phyloP scores from a whole-genome alignment of 2,797 vertebrate genomes.

The Chelon auratus region DNA sequence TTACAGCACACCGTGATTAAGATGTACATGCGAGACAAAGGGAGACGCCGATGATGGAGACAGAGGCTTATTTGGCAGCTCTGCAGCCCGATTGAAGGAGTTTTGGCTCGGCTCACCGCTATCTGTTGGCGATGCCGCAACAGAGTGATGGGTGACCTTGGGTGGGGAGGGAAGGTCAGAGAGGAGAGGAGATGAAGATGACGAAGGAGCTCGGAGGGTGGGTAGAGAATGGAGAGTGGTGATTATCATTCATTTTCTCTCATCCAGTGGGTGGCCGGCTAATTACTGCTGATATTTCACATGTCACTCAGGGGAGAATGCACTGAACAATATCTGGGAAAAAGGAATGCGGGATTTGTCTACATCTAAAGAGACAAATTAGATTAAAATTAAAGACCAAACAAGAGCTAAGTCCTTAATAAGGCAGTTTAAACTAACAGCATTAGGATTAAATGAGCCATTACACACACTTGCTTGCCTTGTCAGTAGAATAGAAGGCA shows the following conservation, averaged over 20 bases:
- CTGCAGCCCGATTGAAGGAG: conserved; percentile 44
- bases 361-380: conserved; percentile 51
- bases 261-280: conserved; percentile 31
- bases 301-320: conserved; percentile 32
- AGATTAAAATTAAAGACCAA: conserved; percentile 71
- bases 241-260: conserved; percentile 53
- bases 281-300: conserved; percentile 43
- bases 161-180: conserved; percentile 57
- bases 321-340: conserved; percentile 26
- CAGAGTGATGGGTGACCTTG: conserved; percentile 79
- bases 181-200: conserved; percentile 50
- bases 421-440: conserved; percentile 71
- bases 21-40: conserved; percentile 66
- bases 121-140: conserved; percentile 69
- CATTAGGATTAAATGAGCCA: conserved; percentile 78
- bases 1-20: conserved; percentile 62
- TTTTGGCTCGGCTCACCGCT: conserved; percentile 53
- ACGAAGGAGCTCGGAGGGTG: conserved; percentile 27
- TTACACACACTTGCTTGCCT: conserved; percentile 55
- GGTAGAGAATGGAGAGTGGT: conserved; percentile 42
- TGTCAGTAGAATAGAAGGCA: conserved; percentile 43
- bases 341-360: conserved; percentile 35
- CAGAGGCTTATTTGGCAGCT: conserved; percentile 50
- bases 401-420: conserved; percentile 63
- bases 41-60: conserved; percentile 51